phyloP scores from a whole-genome alignment of 2,888 invertebrate genomes.

The Drepanosiphum platanoidis region DNA sequence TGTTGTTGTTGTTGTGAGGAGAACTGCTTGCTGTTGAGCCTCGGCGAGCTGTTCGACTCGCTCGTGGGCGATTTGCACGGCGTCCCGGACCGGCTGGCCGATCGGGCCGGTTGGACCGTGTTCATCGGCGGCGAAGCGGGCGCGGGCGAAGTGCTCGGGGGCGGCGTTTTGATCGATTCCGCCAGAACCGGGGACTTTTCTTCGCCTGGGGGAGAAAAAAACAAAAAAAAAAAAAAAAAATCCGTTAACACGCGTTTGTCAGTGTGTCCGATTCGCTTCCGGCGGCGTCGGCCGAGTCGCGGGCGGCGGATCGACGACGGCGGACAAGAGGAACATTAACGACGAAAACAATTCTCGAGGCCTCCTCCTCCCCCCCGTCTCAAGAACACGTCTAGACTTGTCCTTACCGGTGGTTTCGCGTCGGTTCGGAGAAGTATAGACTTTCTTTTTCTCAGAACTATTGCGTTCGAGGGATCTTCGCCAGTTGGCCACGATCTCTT shows the following conservation, averaged over 20 bases:
- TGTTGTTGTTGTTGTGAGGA: constrained; percentile 68
- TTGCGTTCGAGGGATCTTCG: constrained; percentile 75
- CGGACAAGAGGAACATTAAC: too few relatives aligned
- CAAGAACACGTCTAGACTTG: constrained; percentile 56
- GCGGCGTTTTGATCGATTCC: constrained; percentile 66
- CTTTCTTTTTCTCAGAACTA: constrained; percentile 65
- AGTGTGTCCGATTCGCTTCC: too few relatives aligned
- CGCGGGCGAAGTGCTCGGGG: constrained; percentile 63
- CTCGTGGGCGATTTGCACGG: constrained; percentile 64
- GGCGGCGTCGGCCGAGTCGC: too few relatives aligned
- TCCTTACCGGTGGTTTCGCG: constrained; percentile 62
- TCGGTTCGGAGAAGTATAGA: constrained; percentile 59
- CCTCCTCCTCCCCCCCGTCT: constrained; percentile 60
- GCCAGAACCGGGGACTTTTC: constrained; percentile 46
- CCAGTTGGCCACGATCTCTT: constrained; percentile 84
- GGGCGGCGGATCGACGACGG: too few relatives aligned
- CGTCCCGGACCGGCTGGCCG: constrained; percentile 61
- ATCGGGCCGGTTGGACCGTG: constrained; percentile 47
- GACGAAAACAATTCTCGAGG: constrained; percentile 55
- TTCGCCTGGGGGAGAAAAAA: too few relatives aligned
- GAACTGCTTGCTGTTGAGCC: constrained; percentile 65
- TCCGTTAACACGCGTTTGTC: neutral
- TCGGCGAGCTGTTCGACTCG: constrained; percentile 66
- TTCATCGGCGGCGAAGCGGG: constrained; percentile 44
- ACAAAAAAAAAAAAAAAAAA: neutral